Evolutionary conservation across 1,140 invertebrate genomes (phyloP), one percentile per base, ranked within the genome.

Genomic region (Drosophila equinoxialis): DNA sequence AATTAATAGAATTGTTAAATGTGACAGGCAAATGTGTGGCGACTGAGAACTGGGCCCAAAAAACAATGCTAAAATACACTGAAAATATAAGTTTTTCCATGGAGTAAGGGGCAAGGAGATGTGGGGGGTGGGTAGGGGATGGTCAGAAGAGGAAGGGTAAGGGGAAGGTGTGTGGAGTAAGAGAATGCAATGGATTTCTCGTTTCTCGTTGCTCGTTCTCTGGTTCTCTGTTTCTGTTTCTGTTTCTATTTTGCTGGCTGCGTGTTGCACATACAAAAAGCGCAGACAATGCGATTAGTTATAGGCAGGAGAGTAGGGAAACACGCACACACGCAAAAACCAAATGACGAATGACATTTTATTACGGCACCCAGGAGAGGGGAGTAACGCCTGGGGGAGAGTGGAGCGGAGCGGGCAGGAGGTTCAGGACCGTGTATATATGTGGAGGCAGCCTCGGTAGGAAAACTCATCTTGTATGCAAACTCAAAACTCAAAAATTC

Each of bases 271-370:
- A 86, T 76, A 87, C 83, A 87, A 86, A 87, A 87, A 86, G 84
- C 86, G 84, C 84, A 89, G 84, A 89, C 84, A 89, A 89, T 89
- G 84, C 84, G 84, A 89, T 89, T 89, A 89, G 84, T 89, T 89
- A 83, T 63, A 55, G 63, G 68, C 68, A 74, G 71, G 64, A 68
- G 62, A 66, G 75, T 54, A 71, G 72, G 76, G 71, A 86, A 39
- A 39, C 37, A 83, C 76, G 76, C 35, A 83, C 76, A 75, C 84
- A 87, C 83, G 84, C 84, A 84, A 89, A 89, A 89, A 89, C 84
- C 84, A 89, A 89, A 89, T 89, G 84, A 89, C 84, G 84, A 89
- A 89, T 89, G 84, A 89, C 84, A 89, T 89, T 89, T 89, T 89
- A 89, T 89, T 89, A 89, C 80, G 81, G 80, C 84, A 89, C 80